Percentiles rank a stretch among this genome's conserved stretches.
Conservation (phyloP, 2,797 vertebrate species). For the Rhincodon typus region DNA sequence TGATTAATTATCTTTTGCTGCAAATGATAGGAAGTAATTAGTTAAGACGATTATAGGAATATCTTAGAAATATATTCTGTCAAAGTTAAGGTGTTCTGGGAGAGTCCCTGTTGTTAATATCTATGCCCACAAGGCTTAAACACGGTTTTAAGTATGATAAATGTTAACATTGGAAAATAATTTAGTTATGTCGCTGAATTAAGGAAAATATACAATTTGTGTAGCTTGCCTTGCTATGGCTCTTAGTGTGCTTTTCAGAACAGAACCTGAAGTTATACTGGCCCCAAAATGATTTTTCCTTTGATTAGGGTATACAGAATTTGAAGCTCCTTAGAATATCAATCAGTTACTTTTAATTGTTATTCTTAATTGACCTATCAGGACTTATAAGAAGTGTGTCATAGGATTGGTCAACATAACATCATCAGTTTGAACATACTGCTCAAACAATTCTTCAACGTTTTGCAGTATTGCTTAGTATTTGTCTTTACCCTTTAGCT, state of each 20-base stretch:
- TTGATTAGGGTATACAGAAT: not conserved
- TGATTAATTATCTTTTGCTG: conserved; percentile 1
- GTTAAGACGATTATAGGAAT: not conserved
- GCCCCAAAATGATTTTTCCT: not conserved
- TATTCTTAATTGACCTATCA: not conserved
- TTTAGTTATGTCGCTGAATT: not conserved
- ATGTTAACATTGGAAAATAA: not conserved
- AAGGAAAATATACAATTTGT: not conserved
- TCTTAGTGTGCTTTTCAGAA: not conserved
- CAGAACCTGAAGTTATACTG: not conserved
- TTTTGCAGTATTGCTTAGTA: not conserved
- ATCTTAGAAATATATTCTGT: not conserved
- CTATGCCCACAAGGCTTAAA: not conserved
- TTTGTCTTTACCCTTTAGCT: not conserved
- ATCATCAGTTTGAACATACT: not conserved
- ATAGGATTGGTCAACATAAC: not conserved
- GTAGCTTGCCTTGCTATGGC: not conserved
- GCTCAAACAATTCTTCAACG: not conserved
- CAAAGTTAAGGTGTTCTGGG: not conserved
- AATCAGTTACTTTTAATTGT: not conserved
- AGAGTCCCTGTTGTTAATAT: not conserved
- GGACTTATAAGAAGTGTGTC: not conserved
- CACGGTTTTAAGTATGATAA: not conserved
- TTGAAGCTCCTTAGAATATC: not conserved
- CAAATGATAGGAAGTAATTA: not conserved